A percentile compares a stretch with the other conserved stretches of the same genome.
Evolutionary conservation across 2,888 invertebrate genomes (phyloP).

Genomic region (Eilema sororculum): DNA sequence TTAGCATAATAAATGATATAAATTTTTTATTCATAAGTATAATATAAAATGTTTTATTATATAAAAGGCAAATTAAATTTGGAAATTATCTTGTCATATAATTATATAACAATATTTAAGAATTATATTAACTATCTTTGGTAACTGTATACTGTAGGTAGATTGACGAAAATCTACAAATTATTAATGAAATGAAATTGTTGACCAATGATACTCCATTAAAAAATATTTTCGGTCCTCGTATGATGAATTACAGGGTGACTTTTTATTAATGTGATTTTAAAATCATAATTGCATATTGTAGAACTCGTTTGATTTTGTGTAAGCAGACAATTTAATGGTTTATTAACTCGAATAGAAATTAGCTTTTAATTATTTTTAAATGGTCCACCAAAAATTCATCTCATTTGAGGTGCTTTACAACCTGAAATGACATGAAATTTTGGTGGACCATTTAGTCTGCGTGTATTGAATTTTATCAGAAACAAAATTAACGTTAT

Average conservation of each 20-base stretch:
- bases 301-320: background rate
- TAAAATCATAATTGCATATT: background rate
- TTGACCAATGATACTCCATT: background rate
- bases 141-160: background rate
- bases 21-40: too few relatives aligned
- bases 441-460: too few relatives aligned
- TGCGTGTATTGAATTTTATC: background rate
- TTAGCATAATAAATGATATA: too few relatives aligned
- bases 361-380: background rate
- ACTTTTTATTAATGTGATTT: conserved; percentile 20
- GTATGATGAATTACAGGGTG: background rate
- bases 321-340: background rate
- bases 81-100: background rate
- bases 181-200: background rate
- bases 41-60: background rate
- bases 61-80: background rate
- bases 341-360: background rate
- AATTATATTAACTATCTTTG: conserved; percentile 1
- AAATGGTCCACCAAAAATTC: too few relatives aligned
- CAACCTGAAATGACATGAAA: background rate
- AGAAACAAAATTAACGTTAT: background rate
- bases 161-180: background rate
- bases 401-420: background rate
- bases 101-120: background rate
- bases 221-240: background rate